Conservation (phyloP, 2,888 invertebrate genomes). For the Philopedon plagiatum region DNA sequence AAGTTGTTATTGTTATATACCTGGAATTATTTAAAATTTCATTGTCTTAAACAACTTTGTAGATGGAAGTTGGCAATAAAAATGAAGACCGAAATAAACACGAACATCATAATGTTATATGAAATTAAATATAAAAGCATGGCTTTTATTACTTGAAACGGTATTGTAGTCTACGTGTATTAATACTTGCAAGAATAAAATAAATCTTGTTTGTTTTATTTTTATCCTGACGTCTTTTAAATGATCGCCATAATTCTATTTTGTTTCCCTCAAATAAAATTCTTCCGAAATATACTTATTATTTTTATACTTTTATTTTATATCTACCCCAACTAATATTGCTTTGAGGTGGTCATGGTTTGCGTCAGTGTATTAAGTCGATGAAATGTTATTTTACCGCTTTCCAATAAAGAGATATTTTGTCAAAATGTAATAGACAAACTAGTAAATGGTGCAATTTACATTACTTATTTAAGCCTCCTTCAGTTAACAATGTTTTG, state of each 20-base stretch:
- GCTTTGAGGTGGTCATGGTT: constrained; percentile 26
- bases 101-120: constrained; percentile 30
- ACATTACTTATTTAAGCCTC: not conserved
- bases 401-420: constrained; percentile 7
- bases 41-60: constrained; percentile 21
- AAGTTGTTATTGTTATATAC: constrained; percentile 24
- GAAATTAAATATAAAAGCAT: constrained; percentile 28
- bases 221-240: constrained; percentile 8
- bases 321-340: constrained; percentile 2
- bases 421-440: not conserved
- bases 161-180: constrained; percentile 20
- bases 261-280: constrained; percentile 13
- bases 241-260: constrained; percentile 24
- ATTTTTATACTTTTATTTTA: constrained; percentile 4
- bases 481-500: not conserved
- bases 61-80: constrained; percentile 27
- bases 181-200: constrained; percentile 19
- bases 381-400: constrained; percentile 4
- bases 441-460: not conserved
- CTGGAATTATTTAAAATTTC: constrained; percentile 27
- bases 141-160: constrained; percentile 23
- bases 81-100: constrained; percentile 27
- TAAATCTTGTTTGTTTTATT: constrained; percentile 9
- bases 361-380: constrained; percentile 9
- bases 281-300: not conserved